These are phyloP conservation scores for Notiomystis cincta DNA, from an alignment of 2,113 vertebrate species.

Conservation along the genomic window DNA sequence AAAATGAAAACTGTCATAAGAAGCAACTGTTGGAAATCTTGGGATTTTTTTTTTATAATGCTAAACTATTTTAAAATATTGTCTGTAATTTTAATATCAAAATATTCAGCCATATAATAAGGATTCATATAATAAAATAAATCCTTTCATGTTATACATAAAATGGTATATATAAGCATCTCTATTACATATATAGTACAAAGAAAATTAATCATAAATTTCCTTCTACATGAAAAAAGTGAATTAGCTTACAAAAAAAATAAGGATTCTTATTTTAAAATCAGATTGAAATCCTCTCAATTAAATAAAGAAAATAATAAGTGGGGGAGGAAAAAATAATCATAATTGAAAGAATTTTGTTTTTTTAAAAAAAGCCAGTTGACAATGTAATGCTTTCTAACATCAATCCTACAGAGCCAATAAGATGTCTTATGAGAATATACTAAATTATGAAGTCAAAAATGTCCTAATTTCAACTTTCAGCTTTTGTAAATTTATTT, in stretches of 20 bases:
- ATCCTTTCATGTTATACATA: neutral
- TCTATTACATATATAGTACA: neutral
- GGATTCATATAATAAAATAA: slow-evolving; percentile 15
- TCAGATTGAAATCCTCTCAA: neutral
- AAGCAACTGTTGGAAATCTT: slow-evolving; percentile 68
- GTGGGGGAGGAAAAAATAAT: neutral
- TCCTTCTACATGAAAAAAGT: neutral
- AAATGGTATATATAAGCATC: neutral
- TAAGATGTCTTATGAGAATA: neutral
- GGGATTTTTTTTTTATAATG: slow-evolving; percentile 41
- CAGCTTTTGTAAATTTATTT: neutral
- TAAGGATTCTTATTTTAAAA: neutral
- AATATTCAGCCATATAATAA: slow-evolving; percentile 25
- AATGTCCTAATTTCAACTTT: neutral
- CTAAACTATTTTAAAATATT: slow-evolving; percentile 67
- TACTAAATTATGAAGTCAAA: neutral
- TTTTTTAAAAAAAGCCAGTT: neutral
- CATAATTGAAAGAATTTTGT: neutral
- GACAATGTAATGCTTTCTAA: neutral
- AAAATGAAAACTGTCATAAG: slow-evolving; percentile 76
- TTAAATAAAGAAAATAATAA: neutral
- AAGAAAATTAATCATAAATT: neutral
- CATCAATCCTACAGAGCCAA: neutral
- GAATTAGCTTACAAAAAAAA: neutral
- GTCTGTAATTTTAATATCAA: slow-evolving; percentile 58